Evolutionary conservation across 2,797 vertebrate genomes (phyloP).

Genomic region (Gouania willdenowi): DNA sequence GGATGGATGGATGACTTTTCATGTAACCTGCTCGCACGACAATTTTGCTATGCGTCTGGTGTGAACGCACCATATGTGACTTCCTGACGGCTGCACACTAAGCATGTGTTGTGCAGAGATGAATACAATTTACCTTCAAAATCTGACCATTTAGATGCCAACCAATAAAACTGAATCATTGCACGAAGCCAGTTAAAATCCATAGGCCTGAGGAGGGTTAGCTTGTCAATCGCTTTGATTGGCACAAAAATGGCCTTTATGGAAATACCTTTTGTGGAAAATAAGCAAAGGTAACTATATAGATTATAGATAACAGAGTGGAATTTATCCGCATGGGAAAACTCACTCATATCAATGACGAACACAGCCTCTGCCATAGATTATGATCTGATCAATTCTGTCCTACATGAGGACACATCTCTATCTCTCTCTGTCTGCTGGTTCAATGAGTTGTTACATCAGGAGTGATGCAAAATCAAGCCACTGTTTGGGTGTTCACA

Average conservation of each 20-base stretch:
- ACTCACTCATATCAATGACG: constrained; percentile 1
- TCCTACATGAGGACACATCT: constrained; percentile 49
- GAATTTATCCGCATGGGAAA: neutral
- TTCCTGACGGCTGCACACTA: too few species aligned
- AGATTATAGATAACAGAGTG: neutral
- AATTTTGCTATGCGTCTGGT: too few species aligned
- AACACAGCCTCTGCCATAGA: constrained; percentile 38
- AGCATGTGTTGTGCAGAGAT: too few species aligned
- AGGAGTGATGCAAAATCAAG: constrained; percentile 46
- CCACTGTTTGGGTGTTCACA: constrained; percentile 36
- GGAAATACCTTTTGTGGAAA: neutral
- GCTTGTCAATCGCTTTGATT: constrained; percentile 7
- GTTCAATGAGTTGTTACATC: constrained; percentile 60
- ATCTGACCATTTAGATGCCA: constrained; percentile 4
- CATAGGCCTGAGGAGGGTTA: constrained; percentile 5
- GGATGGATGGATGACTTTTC: too few species aligned
- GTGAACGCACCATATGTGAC: too few species aligned
- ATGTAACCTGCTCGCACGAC: too few species aligned
- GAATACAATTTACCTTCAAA: too few species aligned
- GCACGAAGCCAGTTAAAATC: constrained; percentile 32
- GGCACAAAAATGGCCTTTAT: neutral
- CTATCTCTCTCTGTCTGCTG: constrained; percentile 52
- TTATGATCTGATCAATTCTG: constrained; percentile 53
- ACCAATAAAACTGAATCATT: constrained; percentile 1
- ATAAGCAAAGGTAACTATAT: neutral